Conservation (phyloP, 1,140 invertebrate species). For the Metopolophium dirhodum region DNA sequence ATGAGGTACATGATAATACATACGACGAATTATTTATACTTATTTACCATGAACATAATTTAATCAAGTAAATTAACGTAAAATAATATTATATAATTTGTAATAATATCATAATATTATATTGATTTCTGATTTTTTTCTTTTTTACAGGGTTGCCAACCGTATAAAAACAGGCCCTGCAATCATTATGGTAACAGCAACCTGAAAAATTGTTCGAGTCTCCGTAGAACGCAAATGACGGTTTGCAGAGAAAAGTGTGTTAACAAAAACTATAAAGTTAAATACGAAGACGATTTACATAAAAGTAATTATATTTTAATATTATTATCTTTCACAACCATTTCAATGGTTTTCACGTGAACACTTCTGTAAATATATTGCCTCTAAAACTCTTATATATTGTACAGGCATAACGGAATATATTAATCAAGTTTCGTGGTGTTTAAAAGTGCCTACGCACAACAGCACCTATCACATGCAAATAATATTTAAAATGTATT, state of each 20-base stretch:
- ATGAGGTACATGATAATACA: slow-evolving; percentile 60
- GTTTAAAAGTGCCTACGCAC: background rate
- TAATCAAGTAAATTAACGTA: background rate
- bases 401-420: background rate
- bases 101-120: background rate
- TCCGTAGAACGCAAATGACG: background rate
- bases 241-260: slow-evolving; percentile 20
- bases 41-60: background rate
- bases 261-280: background rate
- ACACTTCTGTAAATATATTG: background rate
- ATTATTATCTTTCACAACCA: background rate
- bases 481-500: background rate
- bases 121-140: background rate
- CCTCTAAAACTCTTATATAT: background rate
- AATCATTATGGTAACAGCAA: background rate
- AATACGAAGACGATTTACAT: background rate
- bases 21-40: background rate
- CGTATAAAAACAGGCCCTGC: slow-evolving; percentile 11
- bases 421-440: too few species aligned
- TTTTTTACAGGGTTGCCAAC: slow-evolving; percentile 29
- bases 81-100: too few species aligned
- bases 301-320: slow-evolving; percentile 43
- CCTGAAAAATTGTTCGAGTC: slow-evolving; percentile 17
- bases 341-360: background rate
- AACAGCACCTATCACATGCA: background rate